Conservation (phyloP, 2,888 invertebrate species). For the Julus scanicus region DNA sequence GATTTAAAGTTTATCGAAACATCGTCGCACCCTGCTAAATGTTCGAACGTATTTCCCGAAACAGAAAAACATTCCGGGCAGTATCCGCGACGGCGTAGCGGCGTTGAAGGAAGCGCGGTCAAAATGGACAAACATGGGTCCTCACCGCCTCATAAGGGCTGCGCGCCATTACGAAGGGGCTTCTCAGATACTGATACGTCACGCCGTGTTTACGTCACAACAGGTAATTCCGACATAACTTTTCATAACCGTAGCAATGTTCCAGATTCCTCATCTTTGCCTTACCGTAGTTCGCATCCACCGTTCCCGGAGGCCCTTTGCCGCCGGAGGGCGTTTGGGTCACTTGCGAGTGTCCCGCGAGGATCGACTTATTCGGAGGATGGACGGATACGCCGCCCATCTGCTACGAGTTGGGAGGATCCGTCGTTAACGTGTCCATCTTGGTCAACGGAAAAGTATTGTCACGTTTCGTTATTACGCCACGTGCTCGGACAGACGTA, state of each 20-base stretch:
- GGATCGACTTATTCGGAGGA: conserved; percentile 70
- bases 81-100: conserved; percentile 63
- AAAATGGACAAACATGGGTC: conserved; percentile 66
- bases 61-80: conserved; percentile 25
- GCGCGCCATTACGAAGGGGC: conserved; percentile 71
- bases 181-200: conserved; percentile 68
- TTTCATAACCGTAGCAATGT: no score
- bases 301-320: not conserved
- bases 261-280: no score
- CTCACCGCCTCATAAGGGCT: conserved; percentile 68
- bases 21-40: no score
- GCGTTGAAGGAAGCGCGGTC: conserved; percentile 62
- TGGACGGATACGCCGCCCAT: conserved; percentile 73
- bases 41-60: no score
- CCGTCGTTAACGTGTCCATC: conserved; percentile 68
- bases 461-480: no score
- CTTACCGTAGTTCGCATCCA: conserved; percentile 27
- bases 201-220: conserved; percentile 63
- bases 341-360: conserved; percentile 67
- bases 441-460: conserved; percentile 67
- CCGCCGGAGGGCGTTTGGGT: conserved; percentile 63
- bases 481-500: no score
- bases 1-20: no score
- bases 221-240: not conserved
- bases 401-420: conserved; percentile 70